A percentile compares a stretch with the other conserved stretches of the same genome.
These are phyloP conservation scores for Potorous gilbertii DNA, from an alignment of 2,797 vertebrate species.

Conservation along the genomic window DNA sequence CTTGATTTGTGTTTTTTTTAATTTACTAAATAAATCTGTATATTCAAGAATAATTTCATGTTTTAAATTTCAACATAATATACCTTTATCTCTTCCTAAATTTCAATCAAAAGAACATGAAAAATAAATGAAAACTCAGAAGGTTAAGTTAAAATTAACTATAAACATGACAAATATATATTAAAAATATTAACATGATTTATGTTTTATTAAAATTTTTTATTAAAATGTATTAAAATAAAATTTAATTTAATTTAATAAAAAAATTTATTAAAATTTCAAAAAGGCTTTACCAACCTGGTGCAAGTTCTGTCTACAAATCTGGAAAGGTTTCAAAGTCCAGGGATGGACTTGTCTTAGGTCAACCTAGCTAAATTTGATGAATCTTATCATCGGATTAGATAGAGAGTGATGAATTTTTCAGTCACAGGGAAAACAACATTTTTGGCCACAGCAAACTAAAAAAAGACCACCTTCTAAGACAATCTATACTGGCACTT, in stretches of 20 bases:
- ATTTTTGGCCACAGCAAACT: neutral
- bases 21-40: neutral
- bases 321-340: neutral
- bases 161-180: neutral
- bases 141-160: neutral
- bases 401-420: neutral
- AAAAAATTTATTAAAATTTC: too few relatives aligned
- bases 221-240: too few relatives aligned
- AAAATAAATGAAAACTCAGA: neutral
- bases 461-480: neutral
- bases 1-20: constrained; percentile 22
- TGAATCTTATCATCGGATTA: neutral
- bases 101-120: neutral
- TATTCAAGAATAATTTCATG: neutral
- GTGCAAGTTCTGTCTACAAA: neutral
- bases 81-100: neutral
- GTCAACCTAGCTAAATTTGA: neutral
- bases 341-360: neutral
- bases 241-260: too few relatives aligned
- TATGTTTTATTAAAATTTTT: too few relatives aligned
- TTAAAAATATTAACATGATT: neutral
- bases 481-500: neutral
- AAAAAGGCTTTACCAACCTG: neutral
- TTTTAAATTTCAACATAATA: neutral
- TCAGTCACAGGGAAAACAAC: neutral